Conservation (phyloP, 2,797 vertebrate genomes). For the Phoebastria nigripes region DNA sequence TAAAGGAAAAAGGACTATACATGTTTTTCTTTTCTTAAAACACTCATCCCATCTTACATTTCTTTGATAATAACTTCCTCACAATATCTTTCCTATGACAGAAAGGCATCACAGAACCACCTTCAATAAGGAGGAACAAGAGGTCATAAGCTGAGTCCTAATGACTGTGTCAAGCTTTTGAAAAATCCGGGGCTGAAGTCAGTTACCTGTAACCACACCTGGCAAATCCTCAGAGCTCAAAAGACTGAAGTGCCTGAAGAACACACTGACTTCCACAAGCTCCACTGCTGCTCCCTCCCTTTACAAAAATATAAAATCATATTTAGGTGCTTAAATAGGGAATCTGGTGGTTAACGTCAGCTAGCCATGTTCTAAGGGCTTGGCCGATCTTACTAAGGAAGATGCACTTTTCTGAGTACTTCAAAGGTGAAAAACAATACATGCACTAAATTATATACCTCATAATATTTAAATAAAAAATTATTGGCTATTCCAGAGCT, state of each 20-base stretch:
- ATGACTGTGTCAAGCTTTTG: not conserved
- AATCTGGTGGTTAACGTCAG: not conserved
- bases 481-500: not conserved
- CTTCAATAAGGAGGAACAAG: conserved; percentile 1
- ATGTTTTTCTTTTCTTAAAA: conserved; percentile 51
- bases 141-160: not conserved
- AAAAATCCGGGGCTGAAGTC: not conserved
- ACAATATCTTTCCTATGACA: not conserved
- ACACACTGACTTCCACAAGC: not conserved
- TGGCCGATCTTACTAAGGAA: not conserved
- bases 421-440: not conserved
- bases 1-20: conserved; percentile 24
- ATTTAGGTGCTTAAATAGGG: not conserved
- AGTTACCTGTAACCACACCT: not conserved
- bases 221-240: not conserved
- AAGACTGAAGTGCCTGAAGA: not conserved
- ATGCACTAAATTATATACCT: fast-evolving
- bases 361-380: not conserved
- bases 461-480: not conserved
- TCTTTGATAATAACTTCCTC: conserved; percentile 15
- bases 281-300: not conserved
- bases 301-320: not conserved
- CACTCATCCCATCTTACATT: conserved; percentile 37
- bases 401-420: not conserved
- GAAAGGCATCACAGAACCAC: conserved; percentile 7